Base-by-base conservation (phyloP, 53 echinoderm and acorn worm genomes). In the Patiria pectinifera region DNA sequence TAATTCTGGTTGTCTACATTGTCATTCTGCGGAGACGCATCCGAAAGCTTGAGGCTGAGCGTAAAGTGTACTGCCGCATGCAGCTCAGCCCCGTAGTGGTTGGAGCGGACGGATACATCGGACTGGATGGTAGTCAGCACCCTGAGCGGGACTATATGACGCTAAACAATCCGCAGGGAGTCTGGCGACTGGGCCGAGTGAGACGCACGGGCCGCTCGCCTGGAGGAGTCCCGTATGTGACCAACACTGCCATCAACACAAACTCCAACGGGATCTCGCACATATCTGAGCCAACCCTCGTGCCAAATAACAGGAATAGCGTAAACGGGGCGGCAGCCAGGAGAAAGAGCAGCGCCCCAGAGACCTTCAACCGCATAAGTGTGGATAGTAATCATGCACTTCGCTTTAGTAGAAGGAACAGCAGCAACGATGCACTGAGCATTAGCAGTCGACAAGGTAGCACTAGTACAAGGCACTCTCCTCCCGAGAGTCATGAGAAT, bases 31-130 rank as follows among this genome's bases (percentile, higher is more conserved):
- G 92, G 92, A 95, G 93, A 63, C 92, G 96, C 48, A 92, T 98
- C 60, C 83, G 89, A 4, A 93, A 87, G n/a, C 81, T 98, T 61
- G 95, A 96, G 91, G 93, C 86, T 11, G 96, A 95, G 62, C 92
- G 94, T 24, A 96, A 98, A 76, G 92, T 86, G 3, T 91, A 78
- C 71, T 86, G 93, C 13, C 94, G 94, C 63, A 88, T 96, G 83
- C 96, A 94, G 85, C 84, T 94, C 9, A 95, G 95, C 82, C 90
- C 92, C 43, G 92, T 95, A 85, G 82, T 94, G 82, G 94, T 95
- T 3, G 98, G 96, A 75, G 92, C 96, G 19, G 98, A 98, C 91
- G 98, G 98, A 3, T 98, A 98, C 91, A 98, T 98, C 19, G 98
- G 95, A 14, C 89, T 98, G n/a, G 98, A 98, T 84, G 98, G 98